These are phyloP conservation scores for Agrotis puta DNA, from an alignment of 2,888 invertebrate species.

Conservation along the genomic window DNA sequence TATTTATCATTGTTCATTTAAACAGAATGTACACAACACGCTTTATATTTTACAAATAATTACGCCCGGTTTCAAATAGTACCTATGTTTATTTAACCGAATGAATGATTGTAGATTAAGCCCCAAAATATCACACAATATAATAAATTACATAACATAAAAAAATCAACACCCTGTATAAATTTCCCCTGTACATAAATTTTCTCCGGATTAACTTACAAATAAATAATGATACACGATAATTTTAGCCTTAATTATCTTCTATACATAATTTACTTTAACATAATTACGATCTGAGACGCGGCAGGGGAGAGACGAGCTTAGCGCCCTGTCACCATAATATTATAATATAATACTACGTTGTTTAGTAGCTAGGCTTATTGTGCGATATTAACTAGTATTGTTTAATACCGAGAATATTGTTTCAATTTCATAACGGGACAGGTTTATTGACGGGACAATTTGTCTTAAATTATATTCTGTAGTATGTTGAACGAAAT, in stretches of 20 bases:
- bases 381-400: conserved; percentile 27
- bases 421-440: conserved; percentile 1
- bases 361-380: conserved; percentile 29
- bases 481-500: not conserved
- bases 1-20: not conserved
- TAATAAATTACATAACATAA: not conserved
- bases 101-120: too few relatives aligned
- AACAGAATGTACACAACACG: not conserved
- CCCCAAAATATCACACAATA: not conserved
- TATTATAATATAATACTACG: conserved; percentile 33
- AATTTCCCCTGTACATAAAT: not conserved
- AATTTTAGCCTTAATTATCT: not conserved
- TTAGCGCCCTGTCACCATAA: conserved; percentile 41
- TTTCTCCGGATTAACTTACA: not conserved
- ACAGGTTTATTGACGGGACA: conserved; percentile 29
- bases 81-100: too few relatives aligned
- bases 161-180: not conserved
- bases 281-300: conserved; percentile 27
- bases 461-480: conserved; percentile 9
- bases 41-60: not conserved
- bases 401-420: conserved; percentile 39
- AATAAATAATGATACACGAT: not conserved
- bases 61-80: too few relatives aligned
- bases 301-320: conserved; percentile 14
- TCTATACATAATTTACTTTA: conserved; percentile 5